Evolutionary conservation across 2,888 invertebrate genomes (phyloP), one percentile per base, ranked within the genome.

Genomic region (Ormia ochracea): DNA sequence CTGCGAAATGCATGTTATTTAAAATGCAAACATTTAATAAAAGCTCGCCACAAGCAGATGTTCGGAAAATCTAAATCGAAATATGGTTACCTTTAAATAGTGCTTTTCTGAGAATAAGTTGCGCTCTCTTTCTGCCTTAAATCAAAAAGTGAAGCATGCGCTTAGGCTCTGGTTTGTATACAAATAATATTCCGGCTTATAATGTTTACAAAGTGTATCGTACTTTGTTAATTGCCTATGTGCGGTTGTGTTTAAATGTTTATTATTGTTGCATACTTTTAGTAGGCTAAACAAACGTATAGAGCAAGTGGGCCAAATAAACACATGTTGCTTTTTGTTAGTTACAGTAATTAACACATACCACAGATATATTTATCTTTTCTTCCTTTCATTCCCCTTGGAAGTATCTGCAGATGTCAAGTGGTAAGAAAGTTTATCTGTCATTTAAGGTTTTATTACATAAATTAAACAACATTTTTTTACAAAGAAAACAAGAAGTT

Each of bases 241-340:
- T 61, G 17, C 26, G 41, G 31, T 3, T 63, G 56, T 19, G 19
- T 36, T 48, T 61, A 3, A 23, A 36, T 38, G 10, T 7, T 59
- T 58, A 52, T 77, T 19, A 36, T 9, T 54, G 23, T 17, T 23
- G 66, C 52, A 66, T 73, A 68, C 28, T 73, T 61, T 78, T 61
- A 54, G 59, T 38, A 45, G 65, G 38, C 52, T 56, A 65, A 74
- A 58, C n/a, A n/a, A n/a, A n/a, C n/a, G n/a, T n/a, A n/a, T 50
- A 45, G 1, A 17, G n/a, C 31, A 70, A 52, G 17, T 75, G 21
- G 48, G 66, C 17, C 45, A 65, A 59, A 59, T n/a, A 63, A 48
- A 75, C 75, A 75, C 65, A 70, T 79, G 69, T 65, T 79, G 79
- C 48, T 69, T 75, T 31, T 28, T 21, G 56, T 61, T 33, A 63